Evolutionary conservation across 2,113 vertebrate species (phyloP), one percentile per base, ranked within the genome.

Genomic region (Anguilla japonica): DNA sequence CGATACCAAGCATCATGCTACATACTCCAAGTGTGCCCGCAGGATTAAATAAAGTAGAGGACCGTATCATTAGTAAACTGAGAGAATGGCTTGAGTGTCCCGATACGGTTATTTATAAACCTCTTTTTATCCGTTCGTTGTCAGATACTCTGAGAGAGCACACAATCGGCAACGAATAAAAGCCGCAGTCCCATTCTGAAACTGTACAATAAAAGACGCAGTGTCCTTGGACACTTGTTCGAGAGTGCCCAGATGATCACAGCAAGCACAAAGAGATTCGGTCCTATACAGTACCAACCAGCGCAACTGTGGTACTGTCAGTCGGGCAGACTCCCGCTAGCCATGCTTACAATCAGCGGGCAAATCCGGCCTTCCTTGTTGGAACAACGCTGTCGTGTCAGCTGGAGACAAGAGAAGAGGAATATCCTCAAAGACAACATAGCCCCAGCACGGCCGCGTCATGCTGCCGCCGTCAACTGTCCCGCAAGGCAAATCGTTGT

Each of bases 231-330:
- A 75, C 13, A 6, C 71, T 75, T 75, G 9, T 13, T 34, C 9
- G 71, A 1, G 26, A n/a, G 26, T 75, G n/a, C n/a, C 13, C 9
- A 29, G 71, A n/a, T 75, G 9, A 75, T 29, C 71, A 29, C 26
- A 29, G 9, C 71, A 13, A 11, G 7, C 71, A 75, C 71, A 75
- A 75, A 75, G n/a, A 26, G n/a, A 67, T 5, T 26, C 26, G 11
- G 71, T 71, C 63, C 80, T 46, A 46, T 46, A 82, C 80, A 82
- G 80, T 43, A 46, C 41, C 79, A 82, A 22, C 14, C 80, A 82
- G 15, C 26, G 80, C 41, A 41, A 18, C 8, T 18, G 80, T 71
- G 26, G 34, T 34, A 34, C 20, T n/a, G 63, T n/a, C 80, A 43
- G 40, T 41, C 20, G 18, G 41, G 34, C 80, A 1, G 56, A 57